Evolutionary conservation across 2,888 invertebrate species (phyloP).

Genomic region (Entomobrya multifasciata): DNA sequence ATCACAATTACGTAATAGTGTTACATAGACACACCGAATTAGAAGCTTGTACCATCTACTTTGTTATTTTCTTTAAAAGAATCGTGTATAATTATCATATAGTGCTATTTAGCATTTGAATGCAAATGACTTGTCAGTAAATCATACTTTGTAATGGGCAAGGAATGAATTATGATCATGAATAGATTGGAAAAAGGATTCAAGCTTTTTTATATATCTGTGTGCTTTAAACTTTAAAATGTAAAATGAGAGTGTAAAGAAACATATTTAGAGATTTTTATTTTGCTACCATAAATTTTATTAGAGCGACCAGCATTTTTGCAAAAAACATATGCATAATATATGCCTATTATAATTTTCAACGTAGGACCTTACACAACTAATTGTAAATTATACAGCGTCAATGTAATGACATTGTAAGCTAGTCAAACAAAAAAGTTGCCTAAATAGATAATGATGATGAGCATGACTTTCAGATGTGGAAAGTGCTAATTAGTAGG

Average conservation of each 20-base stretch:
- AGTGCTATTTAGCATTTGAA: neutral
- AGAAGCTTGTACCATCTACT: neutral
- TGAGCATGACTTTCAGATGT: conserved; percentile 6
- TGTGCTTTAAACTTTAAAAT: neutral
- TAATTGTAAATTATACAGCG: too few species aligned
- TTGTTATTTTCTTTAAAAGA: neutral
- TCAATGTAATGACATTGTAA: too few species aligned
- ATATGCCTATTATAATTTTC: too few species aligned
- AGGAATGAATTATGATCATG: conserved; percentile 57
- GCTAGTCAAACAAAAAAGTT: neutral
- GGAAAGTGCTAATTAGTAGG: conserved; percentile 53
- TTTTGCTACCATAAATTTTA: too few species aligned
- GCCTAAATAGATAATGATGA: too few species aligned
- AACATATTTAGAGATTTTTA: too few species aligned
- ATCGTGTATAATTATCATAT: conserved; percentile 1
- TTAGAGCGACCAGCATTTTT: too few species aligned
- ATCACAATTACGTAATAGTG: neutral
- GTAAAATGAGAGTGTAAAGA: too few species aligned
- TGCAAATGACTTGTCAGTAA: neutral
- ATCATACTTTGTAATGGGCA: neutral
- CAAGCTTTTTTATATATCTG: neutral
- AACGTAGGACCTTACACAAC: too few species aligned
- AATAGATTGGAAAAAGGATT: neutral
- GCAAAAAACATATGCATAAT: too few species aligned
- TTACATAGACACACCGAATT: neutral